Evolutionary conservation across 2,888 invertebrate genomes (phyloP), one percentile per base, ranked within the genome.

Genomic region (Macrophya annulata): DNA sequence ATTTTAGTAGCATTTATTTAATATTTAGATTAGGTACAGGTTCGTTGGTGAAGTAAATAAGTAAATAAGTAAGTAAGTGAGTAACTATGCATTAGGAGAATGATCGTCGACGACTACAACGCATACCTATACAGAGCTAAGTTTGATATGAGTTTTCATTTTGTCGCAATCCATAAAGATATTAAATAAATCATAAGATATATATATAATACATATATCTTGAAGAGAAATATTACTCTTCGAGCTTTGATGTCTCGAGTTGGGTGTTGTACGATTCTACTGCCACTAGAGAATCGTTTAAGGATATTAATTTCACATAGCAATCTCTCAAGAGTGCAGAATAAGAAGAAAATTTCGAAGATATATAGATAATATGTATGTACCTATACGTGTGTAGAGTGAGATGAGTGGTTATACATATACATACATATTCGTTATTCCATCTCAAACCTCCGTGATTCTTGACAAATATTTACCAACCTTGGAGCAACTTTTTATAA

Each of bases 391-490:
- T 43, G 43, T 9, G n/a, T 55, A 43, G 4, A 43, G 43, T 43
- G 6, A 43, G 4, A 43, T 43, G 43, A n/a, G 43, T 43, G 43
- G n/a, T 17, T 17, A 51, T n/a, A n/a, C n/a, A n/a, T n/a, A n/a
- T n/a, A n/a, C n/a, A 17, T 51, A 51, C 6, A 48, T 48, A 12
- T 51, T 51, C 15, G 51, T 51, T 17, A 17, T 17, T n/a, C n/a
- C 55, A 55, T 55, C n/a, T 55, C 0, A 6, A 55, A 55, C 55
- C 55, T n/a, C 55, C 55, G 55, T n/a, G 8, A 55, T 55, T 68
- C 17, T 37, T 68, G 40, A 71, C 71, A 71, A 71, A 71, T 71
- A 71, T 71, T 71, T 71, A 71, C 71, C 71, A 43, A 71, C 71
- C 15, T 43, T n/a, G 17, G 1, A 71, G 37, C 21, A 71, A 43